Evolutionary conservation across 2,888 invertebrate species (phyloP).

Genomic region (Esperia sulphurella): DNA sequence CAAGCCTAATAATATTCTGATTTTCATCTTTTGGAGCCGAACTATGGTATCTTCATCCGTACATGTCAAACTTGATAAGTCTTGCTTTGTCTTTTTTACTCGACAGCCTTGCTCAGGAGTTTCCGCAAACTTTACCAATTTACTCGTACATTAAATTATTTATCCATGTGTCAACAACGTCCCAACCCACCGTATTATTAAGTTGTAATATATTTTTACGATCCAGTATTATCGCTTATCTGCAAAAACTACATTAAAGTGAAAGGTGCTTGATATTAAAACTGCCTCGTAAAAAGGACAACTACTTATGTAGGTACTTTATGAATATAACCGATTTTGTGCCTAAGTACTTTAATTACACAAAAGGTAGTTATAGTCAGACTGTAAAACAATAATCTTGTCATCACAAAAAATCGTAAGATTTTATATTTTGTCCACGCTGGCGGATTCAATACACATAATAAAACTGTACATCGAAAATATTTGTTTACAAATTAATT

Average conservation of each 20-base stretch:
- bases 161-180: not conserved
- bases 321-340: too few relatives aligned
- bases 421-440: too few relatives aligned
- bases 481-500: too few relatives aligned
- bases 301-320: not conserved
- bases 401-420: too few relatives aligned
- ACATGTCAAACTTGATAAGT: not conserved
- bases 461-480: too few relatives aligned
- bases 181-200: not conserved
- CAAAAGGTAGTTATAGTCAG: too few relatives aligned
- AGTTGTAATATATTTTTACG: not conserved
- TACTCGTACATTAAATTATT: not conserved
- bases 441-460: too few relatives aligned
- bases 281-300: slow-evolving; percentile 4
- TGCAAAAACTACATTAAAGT: slow-evolving; percentile 1
- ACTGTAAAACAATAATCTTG: too few relatives aligned
- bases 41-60: not conserved
- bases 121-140: not conserved
- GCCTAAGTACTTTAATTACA: too few relatives aligned
- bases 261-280: slow-evolving; percentile 4
- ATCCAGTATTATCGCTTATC: not conserved
- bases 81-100: not conserved
- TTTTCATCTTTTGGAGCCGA: too few relatives aligned
- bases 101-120: not conserved
- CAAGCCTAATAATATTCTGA: too few relatives aligned